Evolutionary conservation across 2,888 invertebrate genomes (phyloP), one percentile per base, ranked within the genome.

Genomic region (Rapana venosa): DNA sequence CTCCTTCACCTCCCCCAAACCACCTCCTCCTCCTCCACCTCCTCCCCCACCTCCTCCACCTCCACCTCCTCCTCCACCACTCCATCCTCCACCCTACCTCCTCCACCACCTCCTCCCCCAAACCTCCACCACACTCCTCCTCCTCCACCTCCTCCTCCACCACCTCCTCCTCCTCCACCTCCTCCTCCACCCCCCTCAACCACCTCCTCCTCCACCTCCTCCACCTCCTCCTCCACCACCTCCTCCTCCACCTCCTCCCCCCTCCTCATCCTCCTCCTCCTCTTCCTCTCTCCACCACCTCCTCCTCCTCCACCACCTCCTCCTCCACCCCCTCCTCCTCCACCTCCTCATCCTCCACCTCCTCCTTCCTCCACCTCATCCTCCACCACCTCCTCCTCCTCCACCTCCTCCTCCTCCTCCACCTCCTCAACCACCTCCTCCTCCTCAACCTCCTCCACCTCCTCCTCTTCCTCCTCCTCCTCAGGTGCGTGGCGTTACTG

Each of bases 401-500:
- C 74, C n/a, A 17, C n/a, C 22, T 74, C 22, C 17, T 74, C n/a
- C 11, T 74, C 22, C 74, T 74, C 74, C 22, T 74, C n/a, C 17
- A 17, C 74, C 17, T 74, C 74, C 17, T 74, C 74, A 15, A 6
- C 74, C 61, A 8, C 47, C 47, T 47, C 47, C 4, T 8, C 8
- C 47, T 47, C 47, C 47, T 47, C 47, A 8, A 47, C 47, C 47
- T 2, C 47, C 47, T 47, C 8, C 8, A 47, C 47, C 47, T 47
- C 8, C 8, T 5, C 47, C 47, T 47, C 8, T 47, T 47, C 2
- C 47, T 5, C 6, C 30, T 61, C 32, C n/a, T 6, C 36, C 17
- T 5, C 89, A 89, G 79, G 2, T 93, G 94, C 79, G 92, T 94
- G 74, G 93, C 93, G 22, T 91, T 94, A 6, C 90, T 95, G 56